Percentiles rank a stretch among this genome's conserved stretches.
These are phyloP conservation scores for Labeo calbasu DNA, from an alignment of 2,797 vertebrate species.

Conservation along the genomic window DNA sequence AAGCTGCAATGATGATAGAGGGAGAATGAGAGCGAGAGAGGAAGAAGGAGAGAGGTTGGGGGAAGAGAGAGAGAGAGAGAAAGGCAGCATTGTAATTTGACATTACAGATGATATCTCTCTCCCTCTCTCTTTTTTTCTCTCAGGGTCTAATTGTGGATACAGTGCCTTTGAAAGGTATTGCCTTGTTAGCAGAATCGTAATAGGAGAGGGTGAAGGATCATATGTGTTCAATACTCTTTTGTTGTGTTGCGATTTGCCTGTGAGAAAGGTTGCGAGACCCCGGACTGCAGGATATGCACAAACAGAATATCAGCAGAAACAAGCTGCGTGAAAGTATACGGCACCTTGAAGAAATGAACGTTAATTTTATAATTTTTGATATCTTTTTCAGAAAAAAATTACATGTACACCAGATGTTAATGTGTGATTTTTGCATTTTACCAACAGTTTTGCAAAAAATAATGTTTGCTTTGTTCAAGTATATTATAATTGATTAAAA, in stretches of 20 bases:
- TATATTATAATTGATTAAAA: slow-evolving; percentile 67
- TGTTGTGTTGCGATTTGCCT: slow-evolving; percentile 67
- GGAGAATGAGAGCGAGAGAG: slow-evolving; percentile 14
- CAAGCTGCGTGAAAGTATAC: slow-evolving; percentile 47
- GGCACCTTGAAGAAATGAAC: slow-evolving; percentile 15
- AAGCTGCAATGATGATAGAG: slow-evolving; percentile 38
- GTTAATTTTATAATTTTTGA: too few species aligned
- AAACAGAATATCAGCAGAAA: slow-evolving; percentile 70
- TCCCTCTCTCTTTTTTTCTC: slow-evolving; percentile 49
- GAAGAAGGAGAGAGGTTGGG: slow-evolving; percentile 27
- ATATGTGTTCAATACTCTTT: slow-evolving; percentile 77
- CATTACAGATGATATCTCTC: slow-evolving; percentile 64
- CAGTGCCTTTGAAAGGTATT: slow-evolving; percentile 75
- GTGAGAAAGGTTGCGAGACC: slow-evolving; percentile 72
- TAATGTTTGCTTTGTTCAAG: slow-evolving; percentile 8
- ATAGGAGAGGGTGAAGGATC: slow-evolving; percentile 79
- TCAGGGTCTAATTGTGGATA: slow-evolving; percentile 66
- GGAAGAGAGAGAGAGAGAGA: slow-evolving; percentile 3
- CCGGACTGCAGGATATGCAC: slow-evolving; percentile 60
- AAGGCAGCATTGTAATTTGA: slow-evolving; percentile 56
- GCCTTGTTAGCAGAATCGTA: slow-evolving; percentile 82
- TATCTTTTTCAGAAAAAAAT: too few species aligned
- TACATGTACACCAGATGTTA: neutral
- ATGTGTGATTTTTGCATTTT: neutral
- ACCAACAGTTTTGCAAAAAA: neutral